These are phyloP conservation scores for Prunella fulvescens DNA, from an alignment of 2,113 vertebrate genomes.

Conservation along the genomic window DNA sequence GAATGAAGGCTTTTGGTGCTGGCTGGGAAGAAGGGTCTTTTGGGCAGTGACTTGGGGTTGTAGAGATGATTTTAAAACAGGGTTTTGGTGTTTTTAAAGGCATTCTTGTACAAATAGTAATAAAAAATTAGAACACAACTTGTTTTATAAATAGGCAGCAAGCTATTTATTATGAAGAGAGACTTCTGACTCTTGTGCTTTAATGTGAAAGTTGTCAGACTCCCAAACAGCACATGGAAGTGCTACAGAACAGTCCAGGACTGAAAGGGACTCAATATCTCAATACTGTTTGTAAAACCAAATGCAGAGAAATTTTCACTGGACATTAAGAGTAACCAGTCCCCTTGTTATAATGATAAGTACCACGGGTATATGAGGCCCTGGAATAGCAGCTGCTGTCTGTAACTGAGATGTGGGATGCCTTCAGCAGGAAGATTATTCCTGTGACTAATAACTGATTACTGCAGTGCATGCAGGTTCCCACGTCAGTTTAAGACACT, in stretches of 20 bases:
- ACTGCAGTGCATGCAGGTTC: not conserved
- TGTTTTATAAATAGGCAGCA: not conserved
- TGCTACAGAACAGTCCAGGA: not conserved
- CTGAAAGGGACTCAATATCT: not conserved
- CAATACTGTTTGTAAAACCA: not conserved
- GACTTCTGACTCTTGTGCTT: not conserved
- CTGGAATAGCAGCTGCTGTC: not conserved
- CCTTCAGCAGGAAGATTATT: not conserved
- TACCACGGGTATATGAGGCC: not conserved
- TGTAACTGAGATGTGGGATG: not conserved
- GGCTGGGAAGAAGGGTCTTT: not conserved
- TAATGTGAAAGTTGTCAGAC: not conserved
- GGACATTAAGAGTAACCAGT: not conserved
- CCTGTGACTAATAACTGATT: conserved; percentile 11
- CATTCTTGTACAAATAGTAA: not conserved
- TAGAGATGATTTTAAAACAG: not conserved
- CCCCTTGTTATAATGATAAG: not conserved
- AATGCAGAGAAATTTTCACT: not conserved
- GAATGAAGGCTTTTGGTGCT: not conserved
- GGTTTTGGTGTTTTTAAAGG: not conserved
- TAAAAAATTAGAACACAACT: not conserved
- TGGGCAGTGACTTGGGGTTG: not conserved
- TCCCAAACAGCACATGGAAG: rapidly evolving
- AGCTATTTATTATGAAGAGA: not conserved
- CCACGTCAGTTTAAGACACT: not conserved